phyloP scores from a whole-genome alignment of 1,140 invertebrate species.

The Scaptomyza graminum region DNA sequence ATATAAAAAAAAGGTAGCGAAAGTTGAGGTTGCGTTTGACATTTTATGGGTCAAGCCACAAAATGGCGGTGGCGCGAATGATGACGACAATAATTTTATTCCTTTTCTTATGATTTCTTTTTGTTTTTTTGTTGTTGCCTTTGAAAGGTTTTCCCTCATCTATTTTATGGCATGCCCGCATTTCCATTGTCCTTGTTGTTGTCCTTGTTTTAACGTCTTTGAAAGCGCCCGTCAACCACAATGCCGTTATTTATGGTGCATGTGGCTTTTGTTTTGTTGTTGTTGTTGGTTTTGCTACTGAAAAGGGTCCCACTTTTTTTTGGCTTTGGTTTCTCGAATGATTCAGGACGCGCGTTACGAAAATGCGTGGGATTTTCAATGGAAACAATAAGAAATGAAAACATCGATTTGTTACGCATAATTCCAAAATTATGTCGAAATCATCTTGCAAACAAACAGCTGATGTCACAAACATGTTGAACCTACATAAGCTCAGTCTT shows the following conservation, averaged over 20 bases:
- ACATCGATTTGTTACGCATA: conserved; percentile 44
- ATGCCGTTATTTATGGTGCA: conserved; percentile 74
- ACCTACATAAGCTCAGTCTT: no score
- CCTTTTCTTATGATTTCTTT: conserved; percentile 29
- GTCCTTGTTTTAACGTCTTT: conserved; percentile 49
- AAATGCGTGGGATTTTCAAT: conserved; percentile 7
- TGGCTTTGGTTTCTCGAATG: conserved; percentile 1
- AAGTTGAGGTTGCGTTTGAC: neutral
- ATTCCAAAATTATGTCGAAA: conserved; percentile 43
- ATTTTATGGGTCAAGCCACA: conserved; percentile 74
- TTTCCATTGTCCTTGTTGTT: conserved; percentile 17
- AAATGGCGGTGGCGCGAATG: conserved; percentile 45
- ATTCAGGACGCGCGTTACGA: neutral
- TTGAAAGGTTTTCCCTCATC: conserved; percentile 59
- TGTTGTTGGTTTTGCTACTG: conserved; percentile 48
- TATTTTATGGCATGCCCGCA: conserved; percentile 58
- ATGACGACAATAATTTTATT: conserved; percentile 49
- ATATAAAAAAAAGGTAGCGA: neutral
- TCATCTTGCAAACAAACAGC: conserved; percentile 22
- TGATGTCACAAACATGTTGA: conserved; percentile 5
- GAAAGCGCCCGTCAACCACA: conserved; percentile 61
- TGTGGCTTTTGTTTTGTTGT: conserved; percentile 72
- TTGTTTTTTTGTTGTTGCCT: conserved; percentile 1
- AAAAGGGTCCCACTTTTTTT: conserved; percentile 54
- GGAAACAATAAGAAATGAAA: conserved; percentile 14